Evolutionary conservation across 2,888 invertebrate species (phyloP), one percentile per base, ranked within the genome.

Genomic region (Phortica magna): DNA sequence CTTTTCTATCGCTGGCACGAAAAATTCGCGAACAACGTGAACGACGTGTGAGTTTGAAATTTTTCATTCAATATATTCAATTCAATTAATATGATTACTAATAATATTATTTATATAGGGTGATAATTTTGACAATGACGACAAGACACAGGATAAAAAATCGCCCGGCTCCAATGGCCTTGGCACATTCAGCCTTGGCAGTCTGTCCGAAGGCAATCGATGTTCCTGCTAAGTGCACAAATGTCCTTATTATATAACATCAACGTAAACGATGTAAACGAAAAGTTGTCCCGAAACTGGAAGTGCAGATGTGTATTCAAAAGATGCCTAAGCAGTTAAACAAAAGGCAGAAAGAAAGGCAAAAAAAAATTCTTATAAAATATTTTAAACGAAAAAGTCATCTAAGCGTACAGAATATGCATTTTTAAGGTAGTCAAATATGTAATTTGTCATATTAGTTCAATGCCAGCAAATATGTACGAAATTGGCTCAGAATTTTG

Each of bases 21-120:
- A 95, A 95, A 93, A 97, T 97, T 92, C 93, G 96, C 78, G 96
- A 96, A 92, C 96, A 96, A 91, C 93, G 95, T 85, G 95, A 95
- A 86, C 94, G 94, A 83, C 94, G 95, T 92, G 96, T 96, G 92
- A 92, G 91, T 79, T 53, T 12, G 12, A 19, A 70, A 57, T 42
- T 17, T 2, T 59, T 59, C n/a, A 19, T 48, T 17, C 5, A 43
- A 31, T 71, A 48, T 19, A 64, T 57, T 2, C 14, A 22, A 65
- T 22, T 53, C 10, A 9, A 31, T 39, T 12, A 10, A 53, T 53
- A n/a, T n/a, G n/a, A 53, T 41, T 14, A 65, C 2, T 41, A 65
- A 65, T 2, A 65, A 65, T 39, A 10, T 65, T 39, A 53, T 43
- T 43, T 43, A 42, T 80, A 79, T 64, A 92, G 92, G 93, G 93